Evolutionary conservation across 2,888 invertebrate genomes (phyloP), one percentile per base, ranked within the genome.

Genomic region (Doris montereyensis): DNA sequence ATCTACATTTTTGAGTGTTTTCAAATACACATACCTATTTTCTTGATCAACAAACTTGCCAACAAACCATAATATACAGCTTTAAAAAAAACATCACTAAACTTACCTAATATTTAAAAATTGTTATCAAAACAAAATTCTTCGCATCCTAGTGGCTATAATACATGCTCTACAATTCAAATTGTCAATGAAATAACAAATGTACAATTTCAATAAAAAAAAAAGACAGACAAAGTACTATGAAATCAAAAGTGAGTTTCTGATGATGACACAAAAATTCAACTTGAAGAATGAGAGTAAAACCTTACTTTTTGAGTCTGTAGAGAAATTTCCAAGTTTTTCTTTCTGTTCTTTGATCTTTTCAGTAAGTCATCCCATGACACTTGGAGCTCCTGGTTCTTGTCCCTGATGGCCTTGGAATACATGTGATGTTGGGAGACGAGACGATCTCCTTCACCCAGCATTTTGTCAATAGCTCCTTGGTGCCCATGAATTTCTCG

Each of bases 401-500:
- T 93, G 17, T 94, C 93, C 86, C 94, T 93, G 85, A 98, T 97
- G 93, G 95, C 95, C 71, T 94, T 93, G 57, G 93, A 93, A 90
- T 97, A 95, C 0, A 96, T 96, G 92, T 98, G 97, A 32, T 94
- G 93, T 83, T 95, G 94, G 52, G 95, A 94, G 2, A 96, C 93
- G 71, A 98, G 93, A 8, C 93, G 91, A 77, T 95, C 93, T 0
- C 97, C 98, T n/a, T 94, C 94, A n/a, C 93, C 93, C 72, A 97
- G 90, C 1, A 96, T 95, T 86, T 96, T 95, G 85, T 95, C 95
- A 71, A 98, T 95, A 91, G 95, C 94, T 0, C 96, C 95, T 85
- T 95, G 94, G 89, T 99, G 95, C 0, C 97, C 97, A 35, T 93
- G 93, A 81, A 99, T 95, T 93, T 98, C 99, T 0, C 95, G 95